Conservation (phyloP, 1,140 invertebrate genomes). For the Drosophila lacertosa region DNA sequence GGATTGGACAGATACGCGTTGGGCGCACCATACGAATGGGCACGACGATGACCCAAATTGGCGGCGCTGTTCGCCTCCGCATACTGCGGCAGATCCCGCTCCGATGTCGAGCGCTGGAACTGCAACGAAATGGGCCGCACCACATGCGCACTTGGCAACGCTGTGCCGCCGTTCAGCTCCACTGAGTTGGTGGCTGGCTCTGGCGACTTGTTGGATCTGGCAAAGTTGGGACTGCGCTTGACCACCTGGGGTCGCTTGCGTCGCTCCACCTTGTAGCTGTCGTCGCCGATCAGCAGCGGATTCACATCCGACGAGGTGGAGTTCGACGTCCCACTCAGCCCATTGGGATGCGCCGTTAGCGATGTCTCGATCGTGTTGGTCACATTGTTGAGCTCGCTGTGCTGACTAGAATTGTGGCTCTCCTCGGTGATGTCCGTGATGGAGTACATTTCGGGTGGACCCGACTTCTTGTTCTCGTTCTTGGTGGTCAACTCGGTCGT, state of each 20-base stretch:
- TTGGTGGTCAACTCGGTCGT: constrained; percentile 10
- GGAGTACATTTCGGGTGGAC: constrained; percentile 73
- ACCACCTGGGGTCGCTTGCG: constrained; percentile 75
- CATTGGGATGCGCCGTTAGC: constrained; percentile 68
- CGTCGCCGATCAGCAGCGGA: constrained; percentile 62
- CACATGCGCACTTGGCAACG: constrained; percentile 19
- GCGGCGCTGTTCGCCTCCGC: constrained; percentile 34
- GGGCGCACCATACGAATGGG: constrained; percentile 79
- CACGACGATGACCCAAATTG: constrained; percentile 61
- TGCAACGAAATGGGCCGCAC: constrained; percentile 69
- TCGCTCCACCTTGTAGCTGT: constrained; percentile 60
- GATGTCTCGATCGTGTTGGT: constrained; percentile 65
- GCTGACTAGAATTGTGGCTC: constrained; percentile 78
- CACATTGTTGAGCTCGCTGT: constrained; percentile 73
- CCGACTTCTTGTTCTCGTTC: constrained; percentile 48
- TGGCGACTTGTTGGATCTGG: constrained; percentile 13
- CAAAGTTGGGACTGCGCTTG: constrained; percentile 77
- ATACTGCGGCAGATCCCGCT: constrained; percentile 70
- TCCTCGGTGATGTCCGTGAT: constrained; percentile 81
- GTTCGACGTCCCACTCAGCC: constrained; percentile 19
- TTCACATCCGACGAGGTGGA: constrained; percentile 74
- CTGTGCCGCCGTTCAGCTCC: background rate
- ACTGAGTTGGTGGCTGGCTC: no score
- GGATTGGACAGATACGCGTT: constrained; percentile 66
- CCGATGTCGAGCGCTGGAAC: constrained; percentile 76